These are phyloP conservation scores for Beaufortia kweichowensis DNA, from an alignment of 2,113 vertebrate genomes.

Conservation along the genomic window DNA sequence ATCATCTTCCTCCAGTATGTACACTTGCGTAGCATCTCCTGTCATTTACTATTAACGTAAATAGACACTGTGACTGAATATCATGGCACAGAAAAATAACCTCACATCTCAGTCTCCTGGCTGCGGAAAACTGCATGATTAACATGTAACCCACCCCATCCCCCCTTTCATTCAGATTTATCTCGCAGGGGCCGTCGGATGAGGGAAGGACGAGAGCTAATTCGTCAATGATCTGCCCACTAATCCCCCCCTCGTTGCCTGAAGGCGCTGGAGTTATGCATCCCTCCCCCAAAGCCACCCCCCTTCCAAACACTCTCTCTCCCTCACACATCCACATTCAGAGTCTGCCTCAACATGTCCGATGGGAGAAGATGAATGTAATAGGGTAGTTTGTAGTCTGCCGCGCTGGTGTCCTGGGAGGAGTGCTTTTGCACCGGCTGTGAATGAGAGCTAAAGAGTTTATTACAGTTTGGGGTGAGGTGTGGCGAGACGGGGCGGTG, in stretches of 20 bases:
- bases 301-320: constrained; percentile 41
- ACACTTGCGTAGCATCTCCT: no score
- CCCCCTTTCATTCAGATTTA: constrained; percentile 63
- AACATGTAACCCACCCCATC: constrained; percentile 53
- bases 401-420: constrained; percentile 63
- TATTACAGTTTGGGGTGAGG: constrained; percentile 73
- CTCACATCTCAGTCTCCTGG: not conserved
- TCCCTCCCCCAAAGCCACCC: constrained; percentile 65
- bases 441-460: constrained; percentile 61
- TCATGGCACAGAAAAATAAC: not conserved
- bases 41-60: no score
- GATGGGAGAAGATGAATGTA: constrained; percentile 70
- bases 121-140: constrained; percentile 56
- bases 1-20: no score
- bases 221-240: constrained; percentile 78
- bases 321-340: constrained; percentile 55
- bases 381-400: constrained; percentile 63
- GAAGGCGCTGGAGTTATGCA: constrained; percentile 70
- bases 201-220: constrained; percentile 63
- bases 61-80: not conserved
- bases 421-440: constrained; percentile 61
- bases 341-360: constrained; percentile 73
- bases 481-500: constrained; percentile 75
- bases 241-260: constrained; percentile 73
- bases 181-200: constrained; percentile 56